These are phyloP conservation scores for Bujurquina vittata DNA, from an alignment of 2,113 vertebrate genomes.

Conservation along the genomic window DNA sequence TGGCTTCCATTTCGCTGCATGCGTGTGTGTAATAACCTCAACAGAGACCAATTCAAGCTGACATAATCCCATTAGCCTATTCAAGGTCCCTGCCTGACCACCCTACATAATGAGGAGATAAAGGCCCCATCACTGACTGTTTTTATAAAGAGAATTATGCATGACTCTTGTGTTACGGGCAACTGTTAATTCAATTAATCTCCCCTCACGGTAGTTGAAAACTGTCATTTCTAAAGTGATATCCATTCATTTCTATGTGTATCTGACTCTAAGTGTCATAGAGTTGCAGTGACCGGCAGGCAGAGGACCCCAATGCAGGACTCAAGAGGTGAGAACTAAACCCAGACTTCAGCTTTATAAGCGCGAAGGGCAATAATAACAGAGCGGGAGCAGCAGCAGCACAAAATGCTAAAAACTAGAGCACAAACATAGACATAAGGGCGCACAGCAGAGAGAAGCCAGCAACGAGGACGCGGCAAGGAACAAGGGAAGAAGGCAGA, in stretches of 20 bases:
- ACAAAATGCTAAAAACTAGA: no score
- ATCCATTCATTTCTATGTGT: not conserved
- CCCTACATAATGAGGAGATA: slow-evolving; percentile 34
- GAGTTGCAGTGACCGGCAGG: no score
- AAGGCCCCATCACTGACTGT: slow-evolving; percentile 11
- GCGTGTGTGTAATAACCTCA: slow-evolving; percentile 6
- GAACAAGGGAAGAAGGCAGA: no score
- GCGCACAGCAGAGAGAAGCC: no score
- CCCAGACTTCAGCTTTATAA: no score
- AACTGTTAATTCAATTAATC: slow-evolving; percentile 24
- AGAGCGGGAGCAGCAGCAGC: no score
- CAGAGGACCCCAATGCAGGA: no score
- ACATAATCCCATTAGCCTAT: slow-evolving; percentile 62
- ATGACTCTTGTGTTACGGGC: not conserved
- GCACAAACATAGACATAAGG: no score
- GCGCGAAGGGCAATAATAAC: no score
- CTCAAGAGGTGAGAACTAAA: no score
- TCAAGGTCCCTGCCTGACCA: slow-evolving; percentile 49
- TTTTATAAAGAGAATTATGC: slow-evolving; percentile 21
- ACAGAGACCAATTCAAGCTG: slow-evolving; percentile 45
- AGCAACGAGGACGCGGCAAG: no score
- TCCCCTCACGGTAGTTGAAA: not conserved
- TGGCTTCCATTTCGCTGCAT: slow-evolving; percentile 15
- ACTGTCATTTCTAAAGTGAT: not conserved
- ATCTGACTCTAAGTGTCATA: not conserved